phyloP scores from a whole-genome alignment of 2,797 vertebrate species.

The Synaphobranchus kaupii region DNA sequence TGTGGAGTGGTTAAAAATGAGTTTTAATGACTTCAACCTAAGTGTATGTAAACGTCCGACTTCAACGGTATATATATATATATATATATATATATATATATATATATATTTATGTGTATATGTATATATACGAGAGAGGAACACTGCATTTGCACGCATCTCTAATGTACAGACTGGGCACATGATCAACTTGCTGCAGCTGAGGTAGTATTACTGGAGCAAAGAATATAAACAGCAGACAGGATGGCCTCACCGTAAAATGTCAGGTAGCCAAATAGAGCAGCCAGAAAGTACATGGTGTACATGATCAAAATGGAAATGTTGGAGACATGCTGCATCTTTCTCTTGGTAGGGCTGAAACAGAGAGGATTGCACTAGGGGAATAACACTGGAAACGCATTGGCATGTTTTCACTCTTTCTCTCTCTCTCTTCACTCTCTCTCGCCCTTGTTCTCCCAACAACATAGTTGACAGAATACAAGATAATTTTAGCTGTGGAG shows the following conservation, averaged over 20 bases:
- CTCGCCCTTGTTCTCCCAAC: conserved; percentile 9
- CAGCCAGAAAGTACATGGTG: conserved; percentile 96
- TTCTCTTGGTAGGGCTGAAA: conserved; percentile 89
- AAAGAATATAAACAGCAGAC: neutral
- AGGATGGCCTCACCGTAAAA: conserved; percentile 85
- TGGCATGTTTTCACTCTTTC: conserved; percentile 23
- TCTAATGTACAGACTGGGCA: neutral
- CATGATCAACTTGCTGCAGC: neutral
- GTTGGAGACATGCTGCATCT: conserved; percentile 97
- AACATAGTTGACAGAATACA: neutral
- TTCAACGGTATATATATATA: no score
- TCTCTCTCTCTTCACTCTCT: conserved; percentile 13
- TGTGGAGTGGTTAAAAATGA: no score
- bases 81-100: no score
- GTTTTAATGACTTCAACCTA: no score
- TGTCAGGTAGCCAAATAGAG: conserved; percentile 98
- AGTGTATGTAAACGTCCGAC: no score
- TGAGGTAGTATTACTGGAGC: neutral
- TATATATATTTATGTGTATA: no score
- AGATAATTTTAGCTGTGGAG: neutral
- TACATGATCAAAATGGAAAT: conserved; percentile 97
- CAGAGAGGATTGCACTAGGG: conserved; percentile 47
- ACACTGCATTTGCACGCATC: neutral
- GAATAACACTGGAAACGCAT: conserved; percentile 40
- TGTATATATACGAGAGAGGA: neutral